These are phyloP conservation scores for Ochotona princeps DNA, from an alignment of 2,113 vertebrate genomes.

Conservation along the genomic window DNA sequence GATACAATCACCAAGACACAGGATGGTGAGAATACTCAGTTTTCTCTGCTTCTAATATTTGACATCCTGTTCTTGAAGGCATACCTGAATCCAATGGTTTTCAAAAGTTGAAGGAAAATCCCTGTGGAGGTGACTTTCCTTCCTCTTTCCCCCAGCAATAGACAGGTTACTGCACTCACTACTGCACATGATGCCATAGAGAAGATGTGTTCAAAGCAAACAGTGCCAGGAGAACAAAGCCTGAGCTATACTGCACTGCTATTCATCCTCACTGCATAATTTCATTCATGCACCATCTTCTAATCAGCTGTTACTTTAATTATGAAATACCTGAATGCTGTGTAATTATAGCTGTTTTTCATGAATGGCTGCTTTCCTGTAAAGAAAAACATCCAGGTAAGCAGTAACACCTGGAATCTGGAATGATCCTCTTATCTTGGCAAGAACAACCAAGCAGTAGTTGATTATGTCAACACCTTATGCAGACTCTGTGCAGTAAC, in stretches of 20 bases:
- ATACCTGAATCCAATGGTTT: not conserved
- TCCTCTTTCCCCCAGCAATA: not conserved
- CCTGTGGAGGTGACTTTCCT: not conserved
- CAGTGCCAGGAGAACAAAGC: not conserved
- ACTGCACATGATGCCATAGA: not conserved
- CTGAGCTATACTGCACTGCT: not conserved
- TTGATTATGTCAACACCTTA: not conserved
- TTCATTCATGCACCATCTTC: not conserved
- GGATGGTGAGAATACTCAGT: not conserved
- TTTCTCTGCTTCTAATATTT: not conserved
- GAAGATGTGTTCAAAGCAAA: not conserved
- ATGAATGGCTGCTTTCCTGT: conserved; percentile 47
- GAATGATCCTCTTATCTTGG: not conserved
- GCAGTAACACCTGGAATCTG: conserved; percentile 59
- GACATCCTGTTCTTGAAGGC: not conserved
- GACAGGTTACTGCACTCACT: not conserved
- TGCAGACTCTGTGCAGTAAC: not conserved
- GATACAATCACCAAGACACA: not conserved
- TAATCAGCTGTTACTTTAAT: conserved; percentile 51
- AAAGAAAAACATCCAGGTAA: conserved; percentile 57
- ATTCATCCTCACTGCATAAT: not conserved
- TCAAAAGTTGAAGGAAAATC: not conserved
- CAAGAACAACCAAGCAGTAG: not conserved
- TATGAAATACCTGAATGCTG: conserved; percentile 53
- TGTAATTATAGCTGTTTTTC: conserved; percentile 63